Conservation (phyloP, 2,888 invertebrate genomes). For the Troides oblongomaculatus region DNA sequence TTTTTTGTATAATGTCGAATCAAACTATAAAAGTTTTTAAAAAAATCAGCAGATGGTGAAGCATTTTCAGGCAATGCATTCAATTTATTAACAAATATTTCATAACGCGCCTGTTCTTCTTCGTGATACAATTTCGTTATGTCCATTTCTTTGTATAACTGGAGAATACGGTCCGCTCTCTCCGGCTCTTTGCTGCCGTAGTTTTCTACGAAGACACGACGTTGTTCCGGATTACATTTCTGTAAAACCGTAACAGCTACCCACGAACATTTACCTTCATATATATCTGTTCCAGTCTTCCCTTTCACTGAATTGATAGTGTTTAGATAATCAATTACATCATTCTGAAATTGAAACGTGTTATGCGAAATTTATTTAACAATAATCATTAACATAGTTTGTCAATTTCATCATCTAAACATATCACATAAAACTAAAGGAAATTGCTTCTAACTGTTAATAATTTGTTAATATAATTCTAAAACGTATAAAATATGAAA, state of each 20-base stretch:
- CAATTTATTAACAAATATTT: too few species aligned
- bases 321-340: constrained; percentile 92
- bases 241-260: constrained; percentile 90
- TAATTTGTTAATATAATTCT: too few species aligned
- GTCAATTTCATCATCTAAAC: too few species aligned
- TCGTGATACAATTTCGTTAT: constrained; percentile 82
- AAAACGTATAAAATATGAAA: too few species aligned
- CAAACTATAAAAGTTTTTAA: neutral
- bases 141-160: constrained; percentile 79
- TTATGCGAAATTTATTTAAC: too few species aligned
- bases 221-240: constrained; percentile 83
- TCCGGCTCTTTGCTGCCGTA: constrained; percentile 84
- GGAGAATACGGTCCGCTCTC: constrained; percentile 71
- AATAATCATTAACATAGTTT: too few species aligned
- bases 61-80: neutral
- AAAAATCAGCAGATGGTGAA: neutral
- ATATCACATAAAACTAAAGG: too few species aligned
- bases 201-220: constrained; percentile 74
- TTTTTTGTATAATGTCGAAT: neutral
- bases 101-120: constrained; percentile 10
- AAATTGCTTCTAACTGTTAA: too few species aligned
- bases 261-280: constrained; percentile 97
- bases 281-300: constrained; percentile 87
- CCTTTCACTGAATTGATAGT: constrained; percentile 87
- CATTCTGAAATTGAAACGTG: too few species aligned